phyloP scores from a whole-genome alignment of 2,797 vertebrate species.

The Pampus argenteus region DNA sequence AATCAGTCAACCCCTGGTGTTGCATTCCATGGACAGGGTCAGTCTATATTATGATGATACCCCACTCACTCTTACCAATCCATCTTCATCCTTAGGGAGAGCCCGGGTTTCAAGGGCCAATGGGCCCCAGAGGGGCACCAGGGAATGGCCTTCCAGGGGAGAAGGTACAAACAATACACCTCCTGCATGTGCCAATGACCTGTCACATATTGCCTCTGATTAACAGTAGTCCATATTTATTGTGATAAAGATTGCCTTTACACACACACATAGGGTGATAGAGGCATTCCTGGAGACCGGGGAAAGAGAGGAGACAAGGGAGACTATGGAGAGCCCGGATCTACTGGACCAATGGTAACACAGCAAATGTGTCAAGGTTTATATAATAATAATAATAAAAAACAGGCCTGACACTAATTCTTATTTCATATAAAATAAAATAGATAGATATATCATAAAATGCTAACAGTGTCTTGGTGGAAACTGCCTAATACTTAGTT shows the following conservation, averaged over 20 bases:
- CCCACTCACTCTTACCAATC: not conserved
- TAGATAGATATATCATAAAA: no score
- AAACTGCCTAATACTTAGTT: no score
- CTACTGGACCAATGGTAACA: slow-evolving; percentile 84
- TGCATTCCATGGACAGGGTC: not conserved
- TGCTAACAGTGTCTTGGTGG: no score
- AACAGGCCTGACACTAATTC: no score
- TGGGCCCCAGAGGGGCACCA: slow-evolving; percentile 87
- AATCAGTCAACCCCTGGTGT: not conserved
- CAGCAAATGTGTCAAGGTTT: slow-evolving; percentile 6
- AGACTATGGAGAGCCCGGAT: slow-evolving; percentile 85
- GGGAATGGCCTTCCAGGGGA: slow-evolving; percentile 88
- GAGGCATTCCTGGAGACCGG: slow-evolving; percentile 82
- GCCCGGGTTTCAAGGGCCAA: slow-evolving; percentile 86
- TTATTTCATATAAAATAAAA: no score
- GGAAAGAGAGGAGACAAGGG: slow-evolving; percentile 89
- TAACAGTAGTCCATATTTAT: not conserved
- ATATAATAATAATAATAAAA: no score
- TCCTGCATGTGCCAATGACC: not conserved
- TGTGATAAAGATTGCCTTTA: not conserved
- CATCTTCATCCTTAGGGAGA: slow-evolving; percentile 82
- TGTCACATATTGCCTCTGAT: not conserved
- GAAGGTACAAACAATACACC: slow-evolving; percentile 82
- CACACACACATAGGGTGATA: slow-evolving; percentile 81
- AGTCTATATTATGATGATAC: not conserved